Evolutionary conservation across 2,888 invertebrate genomes (phyloP).

Genomic region (Chrysopilus asiliformis): DNA sequence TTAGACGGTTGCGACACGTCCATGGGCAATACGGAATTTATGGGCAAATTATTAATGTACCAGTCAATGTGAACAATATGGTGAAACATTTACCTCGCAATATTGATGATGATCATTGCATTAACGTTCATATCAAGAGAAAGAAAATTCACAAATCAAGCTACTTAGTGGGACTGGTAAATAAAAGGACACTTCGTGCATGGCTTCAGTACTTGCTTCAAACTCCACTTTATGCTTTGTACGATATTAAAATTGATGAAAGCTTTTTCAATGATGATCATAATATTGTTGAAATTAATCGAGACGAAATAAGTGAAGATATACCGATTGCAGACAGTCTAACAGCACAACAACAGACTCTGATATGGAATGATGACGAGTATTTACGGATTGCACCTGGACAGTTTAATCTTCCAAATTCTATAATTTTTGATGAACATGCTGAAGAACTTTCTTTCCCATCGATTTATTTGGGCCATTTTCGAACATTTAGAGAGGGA

Average conservation of each 20-base stretch:
- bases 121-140: constrained; percentile 25
- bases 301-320: constrained; percentile 7
- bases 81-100: constrained; percentile 24
- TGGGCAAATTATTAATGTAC: constrained; percentile 32
- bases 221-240: constrained; percentile 3
- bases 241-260: constrained; percentile 7
- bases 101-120: constrained; percentile 24
- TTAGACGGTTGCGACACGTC: constrained; percentile 11
- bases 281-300: constrained; percentile 3
- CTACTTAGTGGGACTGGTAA: constrained; percentile 15
- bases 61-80: constrained; percentile 25
- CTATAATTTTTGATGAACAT: constrained; percentile 24
- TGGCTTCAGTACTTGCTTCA: constrained; percentile 1
- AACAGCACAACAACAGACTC: constrained; percentile 16
- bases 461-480: constrained; percentile 16
- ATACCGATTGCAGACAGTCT: constrained; percentile 17
- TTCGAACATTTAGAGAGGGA: constrained; percentile 12
- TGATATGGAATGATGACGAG: constrained; percentile 18
- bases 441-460: constrained; percentile 31
- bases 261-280: constrained; percentile 1
- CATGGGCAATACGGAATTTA: constrained; percentile 23
- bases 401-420: constrained; percentile 19
- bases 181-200: not conserved
- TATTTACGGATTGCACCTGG: constrained; percentile 18
- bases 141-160: constrained; percentile 24